Evolutionary conservation across 1,140 invertebrate genomes (phyloP).

Genomic region (Drosophila gunungcola): DNA sequence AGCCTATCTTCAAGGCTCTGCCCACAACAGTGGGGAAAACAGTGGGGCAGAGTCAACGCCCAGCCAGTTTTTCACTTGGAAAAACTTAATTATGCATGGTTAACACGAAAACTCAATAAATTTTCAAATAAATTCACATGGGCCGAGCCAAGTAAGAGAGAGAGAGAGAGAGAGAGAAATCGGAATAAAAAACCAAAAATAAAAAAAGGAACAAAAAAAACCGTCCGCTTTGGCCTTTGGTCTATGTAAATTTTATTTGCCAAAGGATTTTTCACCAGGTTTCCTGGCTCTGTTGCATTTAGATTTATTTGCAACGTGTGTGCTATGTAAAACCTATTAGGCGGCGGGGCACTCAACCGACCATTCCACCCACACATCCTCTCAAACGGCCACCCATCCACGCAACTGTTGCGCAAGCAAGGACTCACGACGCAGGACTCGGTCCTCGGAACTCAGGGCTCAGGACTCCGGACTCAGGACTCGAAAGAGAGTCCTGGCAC

Average conservation of each 20-base stretch:
- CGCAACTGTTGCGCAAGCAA: constrained; percentile 68
- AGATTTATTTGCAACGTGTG: constrained; percentile 61
- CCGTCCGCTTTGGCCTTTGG: constrained; percentile 21
- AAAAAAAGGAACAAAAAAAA: constrained; percentile 4
- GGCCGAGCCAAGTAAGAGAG: neutral
- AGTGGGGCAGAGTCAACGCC: constrained; percentile 24
- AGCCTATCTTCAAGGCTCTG: constrained; percentile 59
- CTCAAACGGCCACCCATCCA: constrained; percentile 6
- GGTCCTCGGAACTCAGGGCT: neutral
- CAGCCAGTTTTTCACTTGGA: constrained; percentile 39
- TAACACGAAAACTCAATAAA: constrained; percentile 84
- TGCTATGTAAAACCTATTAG: constrained; percentile 77
- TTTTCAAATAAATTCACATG: constrained; percentile 81
- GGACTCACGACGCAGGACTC: neutral
- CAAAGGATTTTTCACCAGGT: constrained; percentile 80
- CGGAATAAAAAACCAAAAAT: neutral
- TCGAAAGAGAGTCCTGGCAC: constrained; percentile 26
- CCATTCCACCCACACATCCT: neutral
- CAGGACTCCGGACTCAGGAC: neutral
- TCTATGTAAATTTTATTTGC: constrained; percentile 80
- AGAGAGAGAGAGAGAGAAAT: neutral
- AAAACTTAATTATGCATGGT: constrained; percentile 84
- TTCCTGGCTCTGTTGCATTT: constrained; percentile 68
- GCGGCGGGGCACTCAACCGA: constrained; percentile 7
- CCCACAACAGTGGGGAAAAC: constrained; percentile 20